These are phyloP conservation scores for Montifringilla adamsi DNA, from an alignment of 2,113 vertebrate species.

Conservation along the genomic window DNA sequence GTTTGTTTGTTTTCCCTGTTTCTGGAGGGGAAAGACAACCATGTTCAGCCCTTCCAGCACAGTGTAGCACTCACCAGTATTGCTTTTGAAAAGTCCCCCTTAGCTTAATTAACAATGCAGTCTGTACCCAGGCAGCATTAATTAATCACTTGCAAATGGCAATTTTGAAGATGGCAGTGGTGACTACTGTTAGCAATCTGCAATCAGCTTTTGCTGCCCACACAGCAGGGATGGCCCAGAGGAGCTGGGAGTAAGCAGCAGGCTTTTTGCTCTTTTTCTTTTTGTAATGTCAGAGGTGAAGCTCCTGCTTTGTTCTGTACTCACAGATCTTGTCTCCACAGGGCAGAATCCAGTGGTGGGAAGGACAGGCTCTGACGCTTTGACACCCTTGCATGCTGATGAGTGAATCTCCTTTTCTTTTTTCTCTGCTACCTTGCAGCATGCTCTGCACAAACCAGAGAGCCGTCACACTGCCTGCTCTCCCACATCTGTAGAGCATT, in stretches of 20 bases:
- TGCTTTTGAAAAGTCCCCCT: not conserved
- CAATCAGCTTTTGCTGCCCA: not conserved
- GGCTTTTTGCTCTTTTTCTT: not conserved
- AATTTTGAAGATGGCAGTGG: conserved; percentile 7
- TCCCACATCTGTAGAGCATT: not conserved
- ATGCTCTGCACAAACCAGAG: not conserved
- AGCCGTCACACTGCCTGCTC: not conserved
- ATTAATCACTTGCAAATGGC: conserved; percentile 46
- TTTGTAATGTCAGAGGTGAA: not conserved
- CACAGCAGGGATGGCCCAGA: not conserved
- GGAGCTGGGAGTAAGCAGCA: not conserved
- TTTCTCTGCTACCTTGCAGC: not conserved
- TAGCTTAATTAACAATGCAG: conserved; percentile 21
- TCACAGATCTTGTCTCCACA: not conserved
- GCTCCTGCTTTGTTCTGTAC: not conserved
- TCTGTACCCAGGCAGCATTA: conserved; percentile 31
- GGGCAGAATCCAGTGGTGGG: not conserved
- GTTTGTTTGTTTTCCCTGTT: conserved; percentile 16
- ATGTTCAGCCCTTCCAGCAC: not conserved
- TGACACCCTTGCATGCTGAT: not conserved
- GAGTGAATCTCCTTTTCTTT: not conserved
- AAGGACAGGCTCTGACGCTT: not conserved
- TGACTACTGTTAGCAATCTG: not conserved
- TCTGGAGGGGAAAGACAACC: not conserved
- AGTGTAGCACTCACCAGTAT: not conserved